Evolutionary conservation across 2,113 vertebrate species (phyloP).

Genomic region (Heterotilapia buettikoferi): DNA sequence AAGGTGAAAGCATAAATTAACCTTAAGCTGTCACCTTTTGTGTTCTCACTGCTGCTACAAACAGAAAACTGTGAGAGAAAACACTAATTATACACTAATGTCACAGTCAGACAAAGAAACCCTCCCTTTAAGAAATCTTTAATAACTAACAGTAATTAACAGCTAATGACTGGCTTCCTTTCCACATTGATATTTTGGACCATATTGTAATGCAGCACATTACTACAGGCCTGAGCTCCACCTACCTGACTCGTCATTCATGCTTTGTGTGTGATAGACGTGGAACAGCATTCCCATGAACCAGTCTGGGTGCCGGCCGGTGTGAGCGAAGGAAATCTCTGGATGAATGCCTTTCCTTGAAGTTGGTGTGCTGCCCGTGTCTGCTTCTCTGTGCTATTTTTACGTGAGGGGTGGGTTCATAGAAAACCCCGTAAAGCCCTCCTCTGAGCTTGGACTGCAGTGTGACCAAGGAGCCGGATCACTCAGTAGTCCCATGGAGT

Average conservation of each 20-base stretch:
- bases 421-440: background rate
- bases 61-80: background rate
- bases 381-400: conserved; percentile 21
- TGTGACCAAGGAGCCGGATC: background rate
- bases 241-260: background rate
- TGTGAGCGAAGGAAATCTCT: background rate
- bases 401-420: conserved; percentile 15
- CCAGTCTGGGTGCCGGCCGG: conserved; percentile 2
- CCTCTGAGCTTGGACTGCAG: background rate
- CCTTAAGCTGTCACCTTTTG: background rate
- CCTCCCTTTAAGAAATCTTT: background rate
- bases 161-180: background rate
- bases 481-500: background rate
- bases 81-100: background rate
- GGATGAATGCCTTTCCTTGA: background rate
- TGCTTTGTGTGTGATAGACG: background rate
- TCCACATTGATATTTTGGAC: background rate
- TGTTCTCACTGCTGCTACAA: background rate
- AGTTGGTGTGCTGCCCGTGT: background rate
- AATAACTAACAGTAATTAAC: background rate
- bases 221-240: background rate
- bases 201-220: background rate
- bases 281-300: conserved; percentile 13
- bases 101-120: background rate
- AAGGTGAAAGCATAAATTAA: background rate